Conservation (phyloP, 64 coral and sea anemone species). For the Dendrophyllia cribrosa region DNA sequence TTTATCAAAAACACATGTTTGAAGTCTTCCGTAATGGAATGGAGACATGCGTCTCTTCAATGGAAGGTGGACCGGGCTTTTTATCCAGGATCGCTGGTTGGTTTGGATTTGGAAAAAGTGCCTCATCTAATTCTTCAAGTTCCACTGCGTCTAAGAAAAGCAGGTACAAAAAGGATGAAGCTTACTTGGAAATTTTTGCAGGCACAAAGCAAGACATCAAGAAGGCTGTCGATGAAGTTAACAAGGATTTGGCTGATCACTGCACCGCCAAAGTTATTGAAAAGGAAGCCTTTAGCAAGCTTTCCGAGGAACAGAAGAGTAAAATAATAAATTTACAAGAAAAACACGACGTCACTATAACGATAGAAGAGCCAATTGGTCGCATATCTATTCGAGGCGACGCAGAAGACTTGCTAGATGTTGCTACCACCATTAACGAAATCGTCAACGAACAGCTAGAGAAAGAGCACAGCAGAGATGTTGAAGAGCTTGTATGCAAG, state of each 20-base stretch:
- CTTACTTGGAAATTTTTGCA: constrained; percentile 21
- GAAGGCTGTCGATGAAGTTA: not conserved
- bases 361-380: not conserved
- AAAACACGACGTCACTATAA: not conserved
- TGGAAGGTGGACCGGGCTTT: not conserved
- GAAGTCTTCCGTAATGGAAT: not conserved
- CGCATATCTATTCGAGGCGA: constrained; percentile 16
- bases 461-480: constrained; percentile 29
- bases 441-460: constrained; percentile 26
- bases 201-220: not conserved
- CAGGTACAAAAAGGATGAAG: not conserved
- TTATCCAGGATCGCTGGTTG: not conserved
- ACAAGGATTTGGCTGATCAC: not conserved
- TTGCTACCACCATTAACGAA: constrained; percentile 23
- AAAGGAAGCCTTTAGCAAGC: not conserved
- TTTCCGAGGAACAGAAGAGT: not conserved
- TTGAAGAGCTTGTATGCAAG: constrained; percentile 43
- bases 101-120: not conserved
- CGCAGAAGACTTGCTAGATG: constrained; percentile 7
- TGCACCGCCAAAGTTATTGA: not conserved
- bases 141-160: not conserved
- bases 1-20: not conserved
- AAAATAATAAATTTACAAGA: not conserved
- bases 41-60: not conserved
- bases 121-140: not conserved